A percentile compares a stretch with the other conserved stretches of the same genome.
Evolutionary conservation across 2,888 invertebrate genomes (phyloP).

Genomic region (Meiosimyza platycephala): DNA sequence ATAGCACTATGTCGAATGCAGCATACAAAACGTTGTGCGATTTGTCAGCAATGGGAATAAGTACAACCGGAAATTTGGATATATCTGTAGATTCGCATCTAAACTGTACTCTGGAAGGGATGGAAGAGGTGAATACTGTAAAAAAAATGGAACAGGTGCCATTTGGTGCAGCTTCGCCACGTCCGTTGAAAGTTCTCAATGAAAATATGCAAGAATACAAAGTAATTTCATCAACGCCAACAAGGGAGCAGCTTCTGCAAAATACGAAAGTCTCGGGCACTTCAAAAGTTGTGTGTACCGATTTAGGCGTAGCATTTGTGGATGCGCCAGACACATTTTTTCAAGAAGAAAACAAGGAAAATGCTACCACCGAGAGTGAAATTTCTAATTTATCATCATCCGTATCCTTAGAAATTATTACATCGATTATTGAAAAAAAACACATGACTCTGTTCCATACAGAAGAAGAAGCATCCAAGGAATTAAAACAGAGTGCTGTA

Average conservation of each 20-base stretch:
- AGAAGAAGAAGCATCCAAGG: conserved; percentile 44
- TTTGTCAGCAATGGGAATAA: conserved; percentile 36
- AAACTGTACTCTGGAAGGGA: conserved; percentile 51
- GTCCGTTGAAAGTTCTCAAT: conserved; percentile 52
- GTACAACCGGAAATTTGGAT: conserved; percentile 42
- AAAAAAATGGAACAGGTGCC: conserved; percentile 37
- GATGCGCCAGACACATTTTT: conserved; percentile 40
- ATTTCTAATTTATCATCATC: conserved; percentile 48
- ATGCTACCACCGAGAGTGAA: conserved; percentile 48
- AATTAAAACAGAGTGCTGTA: not conserved
- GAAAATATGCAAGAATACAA: conserved; percentile 57
- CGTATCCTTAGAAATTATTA: conserved; percentile 47
- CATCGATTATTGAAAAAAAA: conserved; percentile 52
- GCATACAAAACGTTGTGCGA: conserved; percentile 42
- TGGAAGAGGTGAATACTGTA: conserved; percentile 40
- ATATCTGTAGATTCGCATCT: conserved; percentile 35
- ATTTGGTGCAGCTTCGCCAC: conserved; percentile 30
- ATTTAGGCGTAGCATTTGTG: conserved; percentile 43
- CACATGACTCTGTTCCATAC: conserved; percentile 41
- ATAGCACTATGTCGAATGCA: conserved; percentile 53
- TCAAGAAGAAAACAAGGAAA: conserved; percentile 54
- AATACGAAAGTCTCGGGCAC: conserved; percentile 46
- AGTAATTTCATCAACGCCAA: conserved; percentile 58
- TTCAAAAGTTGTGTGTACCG: conserved; percentile 43
- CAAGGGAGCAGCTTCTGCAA: conserved; percentile 51